phyloP scores from a whole-genome alignment of 2,797 vertebrate species.

The Helicolenus hilgendorfi region DNA sequence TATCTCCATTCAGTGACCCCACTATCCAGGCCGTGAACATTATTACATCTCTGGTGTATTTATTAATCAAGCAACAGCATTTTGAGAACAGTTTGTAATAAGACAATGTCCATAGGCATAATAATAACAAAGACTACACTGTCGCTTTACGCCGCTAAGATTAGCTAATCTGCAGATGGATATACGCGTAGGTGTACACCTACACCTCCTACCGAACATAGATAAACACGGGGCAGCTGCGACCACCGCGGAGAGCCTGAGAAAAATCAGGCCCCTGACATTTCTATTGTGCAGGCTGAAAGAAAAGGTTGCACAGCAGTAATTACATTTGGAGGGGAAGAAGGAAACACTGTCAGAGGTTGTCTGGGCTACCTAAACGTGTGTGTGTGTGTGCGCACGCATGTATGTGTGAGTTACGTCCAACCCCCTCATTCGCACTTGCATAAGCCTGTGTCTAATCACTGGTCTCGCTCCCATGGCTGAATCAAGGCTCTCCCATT shows the following conservation, averaged over 20 bases:
- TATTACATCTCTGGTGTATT: slow-evolving; percentile 23
- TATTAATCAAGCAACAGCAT: slow-evolving; percentile 21
- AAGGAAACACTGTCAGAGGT: slow-evolving; percentile 77
- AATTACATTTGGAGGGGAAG: slow-evolving; percentile 85
- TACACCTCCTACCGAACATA: slow-evolving; percentile 33
- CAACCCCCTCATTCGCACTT: slow-evolving; percentile 44
- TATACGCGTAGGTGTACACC: slow-evolving; percentile 37
- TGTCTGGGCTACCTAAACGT: slow-evolving; percentile 81
- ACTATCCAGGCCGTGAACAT: background rate
- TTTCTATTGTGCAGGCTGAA: slow-evolving; percentile 79
- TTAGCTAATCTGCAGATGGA: slow-evolving; percentile 46
- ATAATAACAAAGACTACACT: slow-evolving; percentile 25
- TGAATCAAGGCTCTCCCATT: slow-evolving; percentile 59
- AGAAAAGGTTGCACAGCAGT: slow-evolving; percentile 84
- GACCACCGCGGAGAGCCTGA: slow-evolving; percentile 58
- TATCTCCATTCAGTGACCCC: slow-evolving; percentile 7
- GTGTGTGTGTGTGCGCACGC: slow-evolving; percentile 6
- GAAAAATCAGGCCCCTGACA: slow-evolving; percentile 83
- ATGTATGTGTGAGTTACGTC: background rate
- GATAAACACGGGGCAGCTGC: slow-evolving; percentile 58
- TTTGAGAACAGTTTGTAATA: slow-evolving; percentile 1
- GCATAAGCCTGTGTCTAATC: slow-evolving; percentile 74
- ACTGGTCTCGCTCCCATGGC: slow-evolving; percentile 58
- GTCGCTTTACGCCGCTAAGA: background rate
- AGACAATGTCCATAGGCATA: background rate